phyloP scores from a whole-genome alignment of 2,797 vertebrate genomes.

The Semotilus atromaculatus region DNA sequence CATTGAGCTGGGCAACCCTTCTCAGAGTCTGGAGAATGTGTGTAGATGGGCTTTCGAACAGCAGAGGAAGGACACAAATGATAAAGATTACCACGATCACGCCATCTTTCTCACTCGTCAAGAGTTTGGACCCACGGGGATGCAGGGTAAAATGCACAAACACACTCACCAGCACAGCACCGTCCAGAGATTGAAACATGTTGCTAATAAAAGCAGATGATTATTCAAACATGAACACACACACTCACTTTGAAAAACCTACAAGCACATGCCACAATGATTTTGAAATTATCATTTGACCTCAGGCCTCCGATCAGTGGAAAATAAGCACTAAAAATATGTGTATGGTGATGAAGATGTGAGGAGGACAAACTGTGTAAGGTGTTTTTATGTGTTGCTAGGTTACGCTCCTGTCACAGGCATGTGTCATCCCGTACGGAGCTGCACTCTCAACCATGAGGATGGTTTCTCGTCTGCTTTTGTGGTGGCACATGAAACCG shows the following conservation, averaged over 20 bases:
- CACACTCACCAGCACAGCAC: background rate
- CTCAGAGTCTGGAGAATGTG: constrained; percentile 94
- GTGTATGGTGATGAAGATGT: background rate
- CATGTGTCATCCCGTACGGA: constrained; percentile 97
- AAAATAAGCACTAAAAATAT: background rate
- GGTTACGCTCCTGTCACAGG: constrained; percentile 97
- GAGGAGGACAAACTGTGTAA: background rate
- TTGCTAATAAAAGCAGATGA: background rate
- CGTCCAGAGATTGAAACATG: background rate
- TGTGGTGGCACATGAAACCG: constrained; percentile 97
- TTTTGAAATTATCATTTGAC: background rate
- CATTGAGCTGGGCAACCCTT: constrained; percentile 92
- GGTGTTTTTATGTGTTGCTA: constrained; percentile 62
- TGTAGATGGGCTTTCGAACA: constrained; percentile 96
- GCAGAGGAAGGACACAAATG: constrained; percentile 85
- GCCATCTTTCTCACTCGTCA: constrained; percentile 96
- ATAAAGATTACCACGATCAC: constrained; percentile 90
- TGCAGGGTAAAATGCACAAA: constrained; percentile 85
- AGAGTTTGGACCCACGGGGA: constrained; percentile 92
- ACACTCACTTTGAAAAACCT: background rate
- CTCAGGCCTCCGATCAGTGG: background rate
- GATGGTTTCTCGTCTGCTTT: constrained; percentile 98
- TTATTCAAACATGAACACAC: background rate
- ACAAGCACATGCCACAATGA: background rate
- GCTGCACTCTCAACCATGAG: constrained; percentile 98